Conservation (phyloP, 2,888 invertebrate genomes). For the Watsonalla binaria region DNA sequence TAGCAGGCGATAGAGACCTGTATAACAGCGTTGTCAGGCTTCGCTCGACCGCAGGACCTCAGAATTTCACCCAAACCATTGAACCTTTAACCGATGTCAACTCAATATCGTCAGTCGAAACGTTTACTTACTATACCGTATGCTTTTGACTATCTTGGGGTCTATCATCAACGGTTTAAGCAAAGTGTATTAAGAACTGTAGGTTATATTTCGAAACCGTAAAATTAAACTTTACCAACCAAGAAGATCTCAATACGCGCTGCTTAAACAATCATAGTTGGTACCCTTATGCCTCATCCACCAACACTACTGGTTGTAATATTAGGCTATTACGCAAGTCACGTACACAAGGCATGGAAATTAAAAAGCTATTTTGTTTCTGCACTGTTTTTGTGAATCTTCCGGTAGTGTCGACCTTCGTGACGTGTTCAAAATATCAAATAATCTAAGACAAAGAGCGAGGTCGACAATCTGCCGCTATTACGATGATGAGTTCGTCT, state of each 20-base stretch:
- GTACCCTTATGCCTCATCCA: background rate
- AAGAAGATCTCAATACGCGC: no score
- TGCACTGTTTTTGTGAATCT: slow-evolving; percentile 12
- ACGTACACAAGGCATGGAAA: slow-evolving; percentile 9
- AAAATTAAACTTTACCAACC: no score
- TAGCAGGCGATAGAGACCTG: background rate
- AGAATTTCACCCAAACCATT: background rate
- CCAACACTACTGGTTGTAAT: background rate
- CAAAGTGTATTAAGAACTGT: no score
- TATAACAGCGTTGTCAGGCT: background rate
- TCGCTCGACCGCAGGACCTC: background rate
- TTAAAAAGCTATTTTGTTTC: slow-evolving; percentile 10
- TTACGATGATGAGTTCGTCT: slow-evolving; percentile 9
- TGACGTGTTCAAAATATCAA: slow-evolving; percentile 17
- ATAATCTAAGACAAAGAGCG: slow-evolving; percentile 30
- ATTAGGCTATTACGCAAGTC: slow-evolving; percentile 3
- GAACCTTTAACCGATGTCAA: slow-evolving; percentile 1
- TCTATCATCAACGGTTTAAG: no score
- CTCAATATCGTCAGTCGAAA: background rate
- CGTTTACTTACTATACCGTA: background rate
- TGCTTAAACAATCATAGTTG: background rate
- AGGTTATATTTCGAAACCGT: background rate
- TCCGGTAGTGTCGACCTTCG: slow-evolving; percentile 17
- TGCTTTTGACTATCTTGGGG: no score
- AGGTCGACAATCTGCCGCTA: slow-evolving; percentile 18